Conservation (phyloP, 1,140 invertebrate genomes). For the Psilanteris sp. region DNA sequence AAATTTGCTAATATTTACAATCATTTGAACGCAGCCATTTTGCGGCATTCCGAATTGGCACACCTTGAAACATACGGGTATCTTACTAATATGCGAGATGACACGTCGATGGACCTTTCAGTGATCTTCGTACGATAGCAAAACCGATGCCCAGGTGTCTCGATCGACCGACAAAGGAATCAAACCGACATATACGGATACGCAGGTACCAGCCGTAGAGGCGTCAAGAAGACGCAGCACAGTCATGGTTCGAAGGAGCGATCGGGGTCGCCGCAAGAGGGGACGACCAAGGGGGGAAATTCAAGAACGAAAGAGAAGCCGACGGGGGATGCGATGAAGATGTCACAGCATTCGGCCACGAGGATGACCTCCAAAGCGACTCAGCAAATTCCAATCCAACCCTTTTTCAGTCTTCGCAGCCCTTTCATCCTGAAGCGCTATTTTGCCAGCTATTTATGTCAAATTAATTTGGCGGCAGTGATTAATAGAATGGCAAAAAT, state of each 20-base stretch:
- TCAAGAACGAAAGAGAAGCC: constrained; percentile 56
- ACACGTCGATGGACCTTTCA: constrained; percentile 57
- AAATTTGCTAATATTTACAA: not conserved
- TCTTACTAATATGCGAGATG: constrained; percentile 60
- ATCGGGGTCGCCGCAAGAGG: constrained; percentile 28
- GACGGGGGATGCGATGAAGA: constrained; percentile 68
- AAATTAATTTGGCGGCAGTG: constrained; percentile 51
- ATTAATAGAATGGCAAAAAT: constrained; percentile 51
- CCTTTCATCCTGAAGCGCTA: constrained; percentile 31
- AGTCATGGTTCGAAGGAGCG: constrained; percentile 53
- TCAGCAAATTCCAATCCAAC: constrained; percentile 68
- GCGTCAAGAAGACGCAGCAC: constrained; percentile 58
- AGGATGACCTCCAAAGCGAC: constrained; percentile 63
- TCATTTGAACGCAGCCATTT: constrained; percentile 45
- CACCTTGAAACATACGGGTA: constrained; percentile 34
- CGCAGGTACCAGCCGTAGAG: constrained; percentile 54
- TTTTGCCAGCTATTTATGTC: constrained; percentile 52
- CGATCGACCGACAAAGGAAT: constrained; percentile 60
- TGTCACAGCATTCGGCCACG: constrained; percentile 69
- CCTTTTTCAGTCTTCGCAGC: constrained; percentile 31
- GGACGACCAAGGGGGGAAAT: constrained; percentile 38
- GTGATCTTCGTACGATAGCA: constrained; percentile 52
- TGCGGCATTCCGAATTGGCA: constrained; percentile 57
- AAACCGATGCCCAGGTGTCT: constrained; percentile 58
- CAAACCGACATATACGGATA: constrained; percentile 40